Evolutionary conservation across 2,113 vertebrate genomes (phyloP), one percentile per base, ranked within the genome.

Genomic region (Xiphias gladius): DNA sequence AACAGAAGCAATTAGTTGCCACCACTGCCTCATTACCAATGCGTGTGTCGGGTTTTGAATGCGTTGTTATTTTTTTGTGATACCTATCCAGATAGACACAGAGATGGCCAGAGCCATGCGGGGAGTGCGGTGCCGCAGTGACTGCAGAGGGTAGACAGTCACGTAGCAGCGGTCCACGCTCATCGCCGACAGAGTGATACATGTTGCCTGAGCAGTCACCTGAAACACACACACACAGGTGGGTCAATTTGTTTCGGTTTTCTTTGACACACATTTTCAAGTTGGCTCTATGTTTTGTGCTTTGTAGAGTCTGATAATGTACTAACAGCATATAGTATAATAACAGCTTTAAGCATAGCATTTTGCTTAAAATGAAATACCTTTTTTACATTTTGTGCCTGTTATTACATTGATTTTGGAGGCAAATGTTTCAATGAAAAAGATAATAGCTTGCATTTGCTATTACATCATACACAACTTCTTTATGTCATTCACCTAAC

Each of bases 141-240:
- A 95, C 85, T 91, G 90, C n/a, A 95, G 88, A 26, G 92, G 94
- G 14, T 94, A 95, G 19, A 94, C 91, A 0, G 92, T 95, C 63
- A 94, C 79, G 0, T 95, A 95, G 88, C 92, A 95, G 52, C 94
- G 93, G 73, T 95, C 89, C 50, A 94, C 93, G 50, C 93, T 90
- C 94, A 95, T 95, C 2, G 94, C 93, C 14, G 93, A 94, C 62
- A 95, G 73, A 37, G 94, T 95, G 72, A 95, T 92, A 52, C 94
- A 95, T 2, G 93, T 80, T 0, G 93, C 95, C 88, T 95, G 95
- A 16, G 92, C 94, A 6, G 94, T 94, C 63, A 95, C 95, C 94
- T 94, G 57, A 43, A 85, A 86, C 63, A 52, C 52, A 62, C 2
- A 13, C n/a, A 76, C 39, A 48, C 35, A 43, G 28, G 35, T 16